phyloP scores from a whole-genome alignment of 2,888 invertebrate species.

The Conus canariensis region DNA sequence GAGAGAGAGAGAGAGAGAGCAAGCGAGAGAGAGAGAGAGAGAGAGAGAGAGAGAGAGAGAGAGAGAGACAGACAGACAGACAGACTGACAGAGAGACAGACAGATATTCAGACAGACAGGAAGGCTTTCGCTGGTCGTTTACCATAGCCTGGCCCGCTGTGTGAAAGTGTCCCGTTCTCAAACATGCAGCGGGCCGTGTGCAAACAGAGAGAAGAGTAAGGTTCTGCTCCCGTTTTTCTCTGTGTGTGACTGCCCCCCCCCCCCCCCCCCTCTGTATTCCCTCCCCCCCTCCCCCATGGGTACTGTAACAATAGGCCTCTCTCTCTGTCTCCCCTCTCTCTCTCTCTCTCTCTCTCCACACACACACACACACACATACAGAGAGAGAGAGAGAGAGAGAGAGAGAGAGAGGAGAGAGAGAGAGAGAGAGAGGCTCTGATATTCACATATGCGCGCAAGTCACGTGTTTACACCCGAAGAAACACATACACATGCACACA shows the following conservation, averaged over 20 bases:
- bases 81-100: neutral
- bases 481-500: neutral
- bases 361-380: too few species aligned
- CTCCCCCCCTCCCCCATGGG: neutral
- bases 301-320: neutral
- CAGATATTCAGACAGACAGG: neutral
- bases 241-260: too few species aligned
- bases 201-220: too few species aligned
- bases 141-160: too few species aligned
- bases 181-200: too few species aligned
- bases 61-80: neutral
- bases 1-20: neutral
- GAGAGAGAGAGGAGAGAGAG: too few species aligned
- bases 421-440: too few species aligned
- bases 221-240: too few species aligned
- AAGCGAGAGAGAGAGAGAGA: neutral
- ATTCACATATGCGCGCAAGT: neutral
- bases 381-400: slow-evolving; percentile 30
- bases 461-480: too few species aligned
- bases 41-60: slow-evolving; percentile 18
- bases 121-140: too few species aligned
- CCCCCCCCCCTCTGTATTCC: too few species aligned
- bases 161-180: too few species aligned
- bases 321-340: neutral
- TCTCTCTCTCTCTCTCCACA: neutral